phyloP scores from a whole-genome alignment of 2,797 vertebrate genomes.

The Vipera ursinii region DNA sequence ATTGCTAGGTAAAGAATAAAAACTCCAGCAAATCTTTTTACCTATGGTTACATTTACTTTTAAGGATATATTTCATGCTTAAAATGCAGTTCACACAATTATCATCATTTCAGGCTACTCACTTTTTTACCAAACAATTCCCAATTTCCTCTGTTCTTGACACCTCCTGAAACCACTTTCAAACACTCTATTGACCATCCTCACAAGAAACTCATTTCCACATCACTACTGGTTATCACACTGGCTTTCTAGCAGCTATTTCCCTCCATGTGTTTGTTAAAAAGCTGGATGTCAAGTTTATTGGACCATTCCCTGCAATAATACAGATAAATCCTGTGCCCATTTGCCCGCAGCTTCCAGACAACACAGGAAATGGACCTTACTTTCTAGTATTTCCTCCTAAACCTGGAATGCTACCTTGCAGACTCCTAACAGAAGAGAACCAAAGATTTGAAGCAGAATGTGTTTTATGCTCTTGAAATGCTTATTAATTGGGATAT shows the following conservation, averaged over 20 bases:
- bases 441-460: neutral
- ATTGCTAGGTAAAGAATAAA: neutral
- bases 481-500: neutral
- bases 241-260: neutral
- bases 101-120: neutral
- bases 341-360: neutral
- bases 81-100: neutral
- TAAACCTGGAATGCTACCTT: neutral
- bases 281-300: neutral
- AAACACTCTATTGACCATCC: neutral
- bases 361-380: neutral
- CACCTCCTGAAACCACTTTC: neutral
- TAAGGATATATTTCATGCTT: neutral
- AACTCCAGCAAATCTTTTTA: neutral
- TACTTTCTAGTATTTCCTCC: neutral
- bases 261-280: neutral
- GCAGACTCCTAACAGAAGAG: neutral
- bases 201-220: neutral
- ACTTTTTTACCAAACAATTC: neutral
- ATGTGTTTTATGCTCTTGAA: neutral
- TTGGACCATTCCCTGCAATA: neutral
- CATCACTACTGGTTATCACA: neutral
- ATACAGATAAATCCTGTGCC: neutral
- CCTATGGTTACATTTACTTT: neutral
- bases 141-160: neutral